Evolutionary conservation across 2,797 vertebrate genomes (phyloP).

Genomic region (Kryptolebias ocellatus): DNA sequence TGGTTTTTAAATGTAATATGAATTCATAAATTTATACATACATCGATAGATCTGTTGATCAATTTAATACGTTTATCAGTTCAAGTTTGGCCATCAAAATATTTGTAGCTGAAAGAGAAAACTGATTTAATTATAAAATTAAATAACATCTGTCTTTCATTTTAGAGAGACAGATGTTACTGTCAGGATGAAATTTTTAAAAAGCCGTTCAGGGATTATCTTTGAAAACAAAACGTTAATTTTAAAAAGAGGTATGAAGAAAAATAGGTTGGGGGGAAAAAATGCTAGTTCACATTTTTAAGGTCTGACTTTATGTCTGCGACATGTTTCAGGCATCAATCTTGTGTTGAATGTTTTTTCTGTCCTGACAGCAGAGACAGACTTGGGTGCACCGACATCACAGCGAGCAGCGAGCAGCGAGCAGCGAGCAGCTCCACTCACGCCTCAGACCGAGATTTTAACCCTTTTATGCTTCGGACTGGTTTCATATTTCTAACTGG

Average conservation of each 20-base stretch:
- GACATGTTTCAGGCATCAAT: neutral
- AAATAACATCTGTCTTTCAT: too few relatives aligned
- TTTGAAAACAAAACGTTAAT: neutral
- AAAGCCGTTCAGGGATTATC: neutral
- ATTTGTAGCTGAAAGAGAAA: too few relatives aligned
- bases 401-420: neutral
- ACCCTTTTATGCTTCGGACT: neutral
- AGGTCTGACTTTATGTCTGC: constrained; percentile 9
- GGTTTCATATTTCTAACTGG: neutral
- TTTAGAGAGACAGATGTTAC: neutral
- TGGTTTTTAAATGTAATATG: too few relatives aligned
- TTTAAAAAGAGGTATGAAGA: neutral
- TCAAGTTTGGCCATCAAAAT: too few relatives aligned
- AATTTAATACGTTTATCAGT: too few relatives aligned
- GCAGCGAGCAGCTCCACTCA: neutral
- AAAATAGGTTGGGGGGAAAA: neutral
- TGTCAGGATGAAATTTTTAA: neutral
- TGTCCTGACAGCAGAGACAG: neutral
- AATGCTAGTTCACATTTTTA: constrained; percentile 1
- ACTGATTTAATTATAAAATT: too few relatives aligned
- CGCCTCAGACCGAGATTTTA: neutral
- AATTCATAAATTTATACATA: too few relatives aligned
- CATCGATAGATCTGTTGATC: too few relatives aligned
- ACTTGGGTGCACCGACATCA: neutral
- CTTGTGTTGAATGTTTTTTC: neutral